Evolutionary conservation across 1,140 invertebrate species (phyloP), one percentile per base, ranked within the genome.

Genomic region (Oncopodura yosiiana): DNA sequence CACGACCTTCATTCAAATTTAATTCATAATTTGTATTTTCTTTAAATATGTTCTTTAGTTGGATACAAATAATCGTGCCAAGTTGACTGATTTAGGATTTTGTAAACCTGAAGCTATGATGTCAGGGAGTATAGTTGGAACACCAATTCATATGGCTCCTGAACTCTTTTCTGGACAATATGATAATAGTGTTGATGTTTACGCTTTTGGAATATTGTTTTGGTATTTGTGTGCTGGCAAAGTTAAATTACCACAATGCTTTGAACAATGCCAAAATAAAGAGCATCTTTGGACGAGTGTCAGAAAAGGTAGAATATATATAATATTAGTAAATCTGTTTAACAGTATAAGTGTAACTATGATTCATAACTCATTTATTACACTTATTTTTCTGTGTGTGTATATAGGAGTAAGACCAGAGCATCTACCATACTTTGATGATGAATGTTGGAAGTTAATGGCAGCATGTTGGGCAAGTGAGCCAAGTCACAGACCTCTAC

Each of bases 81-180:
- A 89, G 68, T 73, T 93, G 23, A 89, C 87, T 0, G 89, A 93
- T 73, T 77, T 93, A 5, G 89, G 88, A 1, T 94, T 94, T 72
- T 93, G 88, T 67, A 88, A 91, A 63, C 86, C 87, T 1, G 87
- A 86, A 70, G 86, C 87, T 0, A 89, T 93, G 80, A 87, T 93
- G 78, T 89, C 84, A 3, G 87, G 82, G 12, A 86, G 82, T 60
- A 78, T 87, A 49, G 84, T 87, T 9, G 88, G 88, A 16, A 92
- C 88, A 6, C 89, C 88, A 0, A 86, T 92, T 54, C 88, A 93
- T 67, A 93, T 94, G 89, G 87, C 88, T 27, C 89, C 89, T 1
- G 88, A 94, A 73, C 74, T 94, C 19, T 77, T 91, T 38, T 81
- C 79, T 36, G 83, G 84, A 0, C 77, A 81, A 58, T 93, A 93